These are phyloP conservation scores for Coenonympha arcania DNA, from an alignment of 2,888 invertebrate species.

Conservation along the genomic window DNA sequence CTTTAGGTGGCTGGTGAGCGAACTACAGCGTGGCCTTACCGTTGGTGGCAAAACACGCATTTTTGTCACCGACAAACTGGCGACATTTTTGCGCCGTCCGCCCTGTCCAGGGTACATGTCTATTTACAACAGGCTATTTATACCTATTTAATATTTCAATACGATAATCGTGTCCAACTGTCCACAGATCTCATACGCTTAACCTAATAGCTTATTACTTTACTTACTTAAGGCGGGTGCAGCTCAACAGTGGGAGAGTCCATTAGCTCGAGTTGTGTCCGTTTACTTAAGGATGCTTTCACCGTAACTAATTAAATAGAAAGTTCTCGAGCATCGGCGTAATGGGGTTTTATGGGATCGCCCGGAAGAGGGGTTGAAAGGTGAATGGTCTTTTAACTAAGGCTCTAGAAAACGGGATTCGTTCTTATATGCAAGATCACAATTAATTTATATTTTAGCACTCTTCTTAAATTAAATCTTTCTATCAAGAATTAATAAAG, in stretches of 20 bases:
- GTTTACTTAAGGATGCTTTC: slow-evolving; percentile 31
- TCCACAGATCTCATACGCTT: slow-evolving; percentile 8
- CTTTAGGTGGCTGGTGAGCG: too few species aligned
- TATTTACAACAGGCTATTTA: neutral
- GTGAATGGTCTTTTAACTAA: slow-evolving; percentile 13
- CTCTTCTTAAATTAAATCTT: too few species aligned
- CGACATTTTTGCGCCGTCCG: too few species aligned
- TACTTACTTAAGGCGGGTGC: slow-evolving; percentile 30
- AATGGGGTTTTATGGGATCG: slow-evolving; percentile 12
- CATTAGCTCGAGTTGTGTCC: slow-evolving; percentile 22
- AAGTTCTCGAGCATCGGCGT: slow-evolving; percentile 23
- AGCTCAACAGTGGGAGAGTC: slow-evolving; percentile 19
- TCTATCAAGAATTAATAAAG: too few species aligned
- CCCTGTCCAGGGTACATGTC: too few species aligned
- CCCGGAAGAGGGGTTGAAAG: slow-evolving; percentile 8
- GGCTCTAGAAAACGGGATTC: slow-evolving; percentile 2
- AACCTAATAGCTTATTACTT: slow-evolving; percentile 17
- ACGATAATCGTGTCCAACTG: slow-evolving; percentile 1
- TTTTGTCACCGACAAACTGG: too few species aligned
- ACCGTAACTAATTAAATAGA: slow-evolving; percentile 29
- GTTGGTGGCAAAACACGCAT: too few species aligned
- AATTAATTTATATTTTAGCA: too few species aligned
- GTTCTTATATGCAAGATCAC: too few species aligned
- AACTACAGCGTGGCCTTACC: too few species aligned
- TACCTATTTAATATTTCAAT: neutral